Base-by-base conservation (phyloP, 2,888 invertebrate species). In the Cinara cedri region DNA sequence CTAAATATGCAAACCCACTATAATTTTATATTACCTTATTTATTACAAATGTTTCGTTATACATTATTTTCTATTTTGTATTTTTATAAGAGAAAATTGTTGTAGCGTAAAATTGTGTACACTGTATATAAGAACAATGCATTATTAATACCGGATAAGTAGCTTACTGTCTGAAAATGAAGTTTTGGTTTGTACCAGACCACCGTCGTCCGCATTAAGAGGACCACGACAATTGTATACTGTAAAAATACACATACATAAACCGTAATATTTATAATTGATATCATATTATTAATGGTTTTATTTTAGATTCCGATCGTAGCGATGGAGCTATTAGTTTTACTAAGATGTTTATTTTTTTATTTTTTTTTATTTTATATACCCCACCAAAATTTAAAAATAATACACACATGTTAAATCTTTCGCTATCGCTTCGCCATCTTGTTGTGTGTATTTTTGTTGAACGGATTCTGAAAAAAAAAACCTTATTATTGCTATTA, bases 81-180 rank as follows among this genome's bases (percentile, higher is more conserved):
- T n/a, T n/a, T n/a, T n/a, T n/a, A n/a, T n/a, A n/a, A n/a, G n/a
- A n/a, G n/a, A n/a, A n/a, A n/a, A n/a, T n/a, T n/a, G n/a, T n/a
- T n/a, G 34, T 6, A 6, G 19, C 51, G 1, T 54, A 70, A 70
- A 42, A 2, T 14, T 34, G 54, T 14, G 3, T 34, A 8, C 19
- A 54, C 10, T 26, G n/a, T 42, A 24, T 51, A 1, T 74, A 63
- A 62, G 3, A n/a, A n/a, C n/a, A n/a, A 14, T 34, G 21, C 21
- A 16, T 65, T 54, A 21, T 72, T 44, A n/a, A 55, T 44, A 9
- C n/a, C n/a, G 16, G 65, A 44, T 44, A 13, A 51, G 24, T 42
- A n/a, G 13, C 75, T 76, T 76, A 76, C 75, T 44, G 19, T 76
- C 65, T 14, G 55, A 1, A 65, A 66, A 76, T 19, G 26, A 44